These are phyloP conservation scores for Aphaenogaster floridana DNA, from an alignment of 1,140 invertebrate genomes.

Conservation along the genomic window DNA sequence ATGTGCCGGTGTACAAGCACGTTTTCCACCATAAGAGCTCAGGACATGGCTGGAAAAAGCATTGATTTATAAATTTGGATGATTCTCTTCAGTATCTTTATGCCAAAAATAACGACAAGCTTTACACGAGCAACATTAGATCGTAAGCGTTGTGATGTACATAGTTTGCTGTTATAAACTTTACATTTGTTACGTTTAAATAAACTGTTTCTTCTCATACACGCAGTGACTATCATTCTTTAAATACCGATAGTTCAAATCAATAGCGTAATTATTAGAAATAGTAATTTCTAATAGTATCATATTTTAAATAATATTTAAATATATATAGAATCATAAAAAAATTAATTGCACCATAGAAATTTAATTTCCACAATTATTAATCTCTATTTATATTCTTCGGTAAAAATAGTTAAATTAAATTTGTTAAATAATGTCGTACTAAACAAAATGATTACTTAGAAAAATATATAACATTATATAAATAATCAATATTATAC, in stretches of 20 bases:
- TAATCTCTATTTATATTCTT: neutral
- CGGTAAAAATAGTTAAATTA: neutral
- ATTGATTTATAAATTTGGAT: conserved; percentile 61
- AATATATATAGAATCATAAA: neutral
- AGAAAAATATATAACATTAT: neutral
- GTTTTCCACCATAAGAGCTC: conserved; percentile 90
- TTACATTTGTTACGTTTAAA: conserved; percentile 68
- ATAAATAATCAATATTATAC: neutral
- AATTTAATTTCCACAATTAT: neutral
- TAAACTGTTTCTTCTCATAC: conserved; percentile 61
- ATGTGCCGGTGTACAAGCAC: conserved; percentile 93
- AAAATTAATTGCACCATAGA: neutral
- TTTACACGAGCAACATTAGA: conserved; percentile 28
- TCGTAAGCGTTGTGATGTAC: conserved; percentile 53
- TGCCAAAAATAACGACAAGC: conserved; percentile 56
- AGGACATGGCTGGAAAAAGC: conserved; percentile 81
- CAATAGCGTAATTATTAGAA: neutral
- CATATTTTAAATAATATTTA: neutral
- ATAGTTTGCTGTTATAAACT: conserved; percentile 58
- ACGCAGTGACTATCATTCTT: neutral
- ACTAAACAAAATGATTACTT: neutral
- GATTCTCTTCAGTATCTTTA: conserved; percentile 18
- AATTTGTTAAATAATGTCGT: neutral
- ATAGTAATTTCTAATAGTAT: neutral
- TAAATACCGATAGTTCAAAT: neutral